Evolutionary conservation across 2,888 invertebrate species (phyloP).

Genomic region (Microctonus brassicae): DNA sequence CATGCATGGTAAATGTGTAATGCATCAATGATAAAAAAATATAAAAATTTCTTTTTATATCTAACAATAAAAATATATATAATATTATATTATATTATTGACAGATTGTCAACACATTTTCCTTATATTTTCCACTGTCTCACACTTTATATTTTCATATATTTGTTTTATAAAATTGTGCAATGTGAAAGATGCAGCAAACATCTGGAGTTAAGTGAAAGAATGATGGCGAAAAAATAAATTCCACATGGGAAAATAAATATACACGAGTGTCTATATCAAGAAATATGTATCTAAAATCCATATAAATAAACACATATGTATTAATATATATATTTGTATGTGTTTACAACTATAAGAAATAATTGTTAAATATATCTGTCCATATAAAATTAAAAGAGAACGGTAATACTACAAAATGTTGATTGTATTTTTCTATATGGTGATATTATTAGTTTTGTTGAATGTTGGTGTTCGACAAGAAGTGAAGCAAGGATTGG

Average conservation of each 20-base stretch:
- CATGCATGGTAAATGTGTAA: too few relatives aligned
- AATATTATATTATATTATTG: too few relatives aligned
- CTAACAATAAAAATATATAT: too few relatives aligned
- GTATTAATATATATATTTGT: too few relatives aligned
- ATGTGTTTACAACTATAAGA: background rate
- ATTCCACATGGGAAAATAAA: background rate
- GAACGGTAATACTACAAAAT: too few relatives aligned
- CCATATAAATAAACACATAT: too few relatives aligned
- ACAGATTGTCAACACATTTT: background rate
- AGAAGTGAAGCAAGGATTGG: conserved; percentile 28
- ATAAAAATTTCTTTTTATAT: background rate
- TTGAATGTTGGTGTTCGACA: background rate
- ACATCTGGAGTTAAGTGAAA: background rate
- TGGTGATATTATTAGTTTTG: background rate
- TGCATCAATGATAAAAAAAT: background rate
- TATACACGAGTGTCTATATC: too few relatives aligned
- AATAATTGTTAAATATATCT: too few relatives aligned
- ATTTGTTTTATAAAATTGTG: background rate
- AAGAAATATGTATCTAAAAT: too few relatives aligned
- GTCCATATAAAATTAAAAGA: too few relatives aligned
- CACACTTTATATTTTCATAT: background rate
- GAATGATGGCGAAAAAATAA: background rate
- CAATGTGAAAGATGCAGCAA: background rate
- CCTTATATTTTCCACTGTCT: background rate
- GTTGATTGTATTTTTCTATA: background rate